A percentile compares a stretch with the other conserved stretches of the same genome.
These are phyloP conservation scores for Euleptes europaea DNA, from an alignment of 2,113 vertebrate species.

Conservation along the genomic window DNA sequence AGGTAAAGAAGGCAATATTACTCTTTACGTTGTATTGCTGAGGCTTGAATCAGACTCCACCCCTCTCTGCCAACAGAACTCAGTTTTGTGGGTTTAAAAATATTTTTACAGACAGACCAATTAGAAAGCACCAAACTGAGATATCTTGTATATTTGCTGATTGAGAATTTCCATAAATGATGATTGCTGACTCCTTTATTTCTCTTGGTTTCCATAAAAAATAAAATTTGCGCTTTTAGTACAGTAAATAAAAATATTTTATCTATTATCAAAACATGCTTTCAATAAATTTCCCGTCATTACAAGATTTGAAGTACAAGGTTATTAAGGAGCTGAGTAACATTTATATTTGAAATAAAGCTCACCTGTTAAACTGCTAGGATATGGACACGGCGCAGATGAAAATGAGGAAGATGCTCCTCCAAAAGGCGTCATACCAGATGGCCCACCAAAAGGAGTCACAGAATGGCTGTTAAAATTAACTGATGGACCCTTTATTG, in stretches of 20 bases:
- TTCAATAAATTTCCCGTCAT: not conserved
- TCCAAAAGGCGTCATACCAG: conserved; percentile 90
- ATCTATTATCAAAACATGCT: not conserved
- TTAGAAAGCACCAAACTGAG: no score
- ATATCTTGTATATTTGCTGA: not conserved
- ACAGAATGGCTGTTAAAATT: conserved; percentile 86
- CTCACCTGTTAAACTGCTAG: conserved; percentile 87
- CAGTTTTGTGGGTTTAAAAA: not conserved
- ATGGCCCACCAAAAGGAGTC: conserved; percentile 89
- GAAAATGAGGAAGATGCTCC: conserved; percentile 89
- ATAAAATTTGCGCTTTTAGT: not conserved
- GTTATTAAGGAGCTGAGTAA: rapidly evolving
- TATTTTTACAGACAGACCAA: not conserved
- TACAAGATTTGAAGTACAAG: not conserved
- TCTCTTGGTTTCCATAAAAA: not conserved
- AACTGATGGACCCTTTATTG: conserved; percentile 77
- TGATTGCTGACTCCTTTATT: not conserved
- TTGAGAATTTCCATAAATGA: not conserved
- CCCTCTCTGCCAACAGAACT: no score
- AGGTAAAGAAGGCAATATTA: no score
- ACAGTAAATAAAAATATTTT: not conserved
- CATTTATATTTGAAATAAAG: conserved; percentile 6
- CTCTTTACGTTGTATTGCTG: not conserved
- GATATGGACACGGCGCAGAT: conserved; percentile 86
- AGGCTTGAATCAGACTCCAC: not conserved